phyloP scores from a whole-genome alignment of 2,113 vertebrate genomes.

The Lota lota region DNA sequence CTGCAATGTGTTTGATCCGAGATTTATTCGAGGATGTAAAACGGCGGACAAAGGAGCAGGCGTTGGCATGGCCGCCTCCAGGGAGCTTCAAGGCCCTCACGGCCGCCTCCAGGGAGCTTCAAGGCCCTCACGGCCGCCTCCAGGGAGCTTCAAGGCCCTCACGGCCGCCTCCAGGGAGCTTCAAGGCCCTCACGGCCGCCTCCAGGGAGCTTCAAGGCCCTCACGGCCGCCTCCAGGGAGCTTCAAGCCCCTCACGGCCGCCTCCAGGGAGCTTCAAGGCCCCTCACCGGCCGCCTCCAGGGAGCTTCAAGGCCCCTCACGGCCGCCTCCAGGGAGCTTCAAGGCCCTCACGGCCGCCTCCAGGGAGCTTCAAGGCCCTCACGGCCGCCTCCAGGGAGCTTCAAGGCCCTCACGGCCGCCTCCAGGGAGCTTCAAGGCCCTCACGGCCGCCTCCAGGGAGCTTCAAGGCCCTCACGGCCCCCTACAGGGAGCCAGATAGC shows the following conservation, averaged over 20 bases:
- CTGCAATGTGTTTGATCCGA: slow-evolving; percentile 16
- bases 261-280: slow-evolving; percentile 44
- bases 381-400: slow-evolving; percentile 39
- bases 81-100: slow-evolving; percentile 36
- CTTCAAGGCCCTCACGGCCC: slow-evolving; percentile 43
- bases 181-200: slow-evolving; percentile 47
- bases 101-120: too few relatives aligned
- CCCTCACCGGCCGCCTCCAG: slow-evolving; percentile 35
- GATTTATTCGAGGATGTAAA: slow-evolving; percentile 79
- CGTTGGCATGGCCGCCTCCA: slow-evolving; percentile 49
- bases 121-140: slow-evolving; percentile 45
- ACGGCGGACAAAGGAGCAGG: slow-evolving; percentile 57
- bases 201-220: slow-evolving; percentile 40
- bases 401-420: slow-evolving; percentile 47
- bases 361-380: slow-evolving; percentile 32
- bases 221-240: slow-evolving; percentile 45
- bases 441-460: slow-evolving; percentile 38
- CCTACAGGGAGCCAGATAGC: slow-evolving; percentile 52
- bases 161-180: slow-evolving; percentile 44
- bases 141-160: slow-evolving; percentile 39
- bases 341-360: slow-evolving; percentile 45
- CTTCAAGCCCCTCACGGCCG: slow-evolving; percentile 41
- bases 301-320: slow-evolving; percentile 40
- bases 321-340: slow-evolving; percentile 35
- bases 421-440: slow-evolving; percentile 31